Evolutionary conservation across 1,140 invertebrate species (phyloP).

Genomic region (Scaptomyza pallida): DNA sequence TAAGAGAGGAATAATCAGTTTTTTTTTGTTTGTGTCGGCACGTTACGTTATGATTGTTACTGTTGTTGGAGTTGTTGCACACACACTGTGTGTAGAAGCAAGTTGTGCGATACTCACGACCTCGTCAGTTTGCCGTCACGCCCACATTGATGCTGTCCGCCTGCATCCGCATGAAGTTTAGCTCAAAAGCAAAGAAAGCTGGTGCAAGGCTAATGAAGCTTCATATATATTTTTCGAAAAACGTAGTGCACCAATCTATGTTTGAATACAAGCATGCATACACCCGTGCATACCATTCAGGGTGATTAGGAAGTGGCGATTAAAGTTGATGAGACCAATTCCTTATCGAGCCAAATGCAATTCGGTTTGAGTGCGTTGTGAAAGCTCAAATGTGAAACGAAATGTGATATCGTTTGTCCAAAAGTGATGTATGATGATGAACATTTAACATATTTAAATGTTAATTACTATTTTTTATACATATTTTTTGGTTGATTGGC

Average conservation of each 20-base stretch:
- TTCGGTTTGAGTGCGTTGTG: neutral
- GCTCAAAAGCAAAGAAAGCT: constrained; percentile 16
- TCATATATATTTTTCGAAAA: neutral
- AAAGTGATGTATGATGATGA: neutral
- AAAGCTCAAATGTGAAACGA: constrained; percentile 8
- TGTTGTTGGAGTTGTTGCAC: neutral
- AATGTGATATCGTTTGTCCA: neutral
- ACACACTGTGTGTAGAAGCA: too few relatives aligned
- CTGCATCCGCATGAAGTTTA: constrained; percentile 59
- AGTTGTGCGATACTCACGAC: constrained; percentile 72
- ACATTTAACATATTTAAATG: neutral
- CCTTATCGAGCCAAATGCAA: neutral
- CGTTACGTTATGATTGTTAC: neutral
- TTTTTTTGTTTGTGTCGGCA: neutral
- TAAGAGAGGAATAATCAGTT: neutral
- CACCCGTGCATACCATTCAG: neutral
- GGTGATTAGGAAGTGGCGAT: constrained; percentile 30
- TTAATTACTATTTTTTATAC: neutral
- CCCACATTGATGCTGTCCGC: constrained; percentile 55
- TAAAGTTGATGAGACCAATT: constrained; percentile 39
- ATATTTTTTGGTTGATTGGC: too few relatives aligned
- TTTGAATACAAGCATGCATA: neutral
- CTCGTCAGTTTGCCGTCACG: constrained; percentile 64
- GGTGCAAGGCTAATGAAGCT: constrained; percentile 34
- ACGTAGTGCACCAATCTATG: neutral